Base-by-base conservation (phyloP, 1,140 invertebrate species). In the Polyergus mexicanus region DNA sequence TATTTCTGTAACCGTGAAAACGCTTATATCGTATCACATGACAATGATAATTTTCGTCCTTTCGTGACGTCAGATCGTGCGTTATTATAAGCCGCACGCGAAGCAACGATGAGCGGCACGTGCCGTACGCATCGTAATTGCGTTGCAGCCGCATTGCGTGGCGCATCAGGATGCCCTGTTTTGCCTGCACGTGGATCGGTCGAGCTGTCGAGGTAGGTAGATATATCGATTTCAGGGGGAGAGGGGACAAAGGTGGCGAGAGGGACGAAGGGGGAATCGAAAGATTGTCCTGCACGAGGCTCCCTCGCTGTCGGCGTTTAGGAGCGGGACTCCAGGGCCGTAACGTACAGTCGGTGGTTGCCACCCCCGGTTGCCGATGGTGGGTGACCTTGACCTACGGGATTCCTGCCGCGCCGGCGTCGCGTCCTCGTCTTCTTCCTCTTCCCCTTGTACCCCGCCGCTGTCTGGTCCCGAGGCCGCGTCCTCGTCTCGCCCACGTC, bases 161-260 rank as follows among this genome's bases (percentile, higher is more conserved):
- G 54, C 66, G 78, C 68, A 72, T 81, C 65, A 44, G 77, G 44
- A 68, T 54, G n/a, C 13, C 66, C 54, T 81, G 78, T 83, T 80
- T 72, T 35, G 78, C 54, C 68, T 83, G 78, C 68, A n/a, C 54
- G n/a, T 63, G 38, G 78, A 72, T 54, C 66, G 68, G 54, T 80
- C 51, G 78, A 13, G 66, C 66, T 91, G 86, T 85, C 72, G 94
- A 93, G 13, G 8, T 68, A 78, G 95, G 95, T 95, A 94, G 94
- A 94, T 95, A 95, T 95, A 94, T 95, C 95, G 95, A 96, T 96
- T 95, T 95, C 95, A 94, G n/a, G 35, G 68, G 44, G 16, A 51
- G 16, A 19, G 47, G 16, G 13, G 47, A 51, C 47, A 51, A 51
- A 51, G 47, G 47, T 5, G 47, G 47, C 47, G 47, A 51, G 47